phyloP scores from a whole-genome alignment of 2,888 invertebrate genomes.

The Zonitis immaculata region DNA sequence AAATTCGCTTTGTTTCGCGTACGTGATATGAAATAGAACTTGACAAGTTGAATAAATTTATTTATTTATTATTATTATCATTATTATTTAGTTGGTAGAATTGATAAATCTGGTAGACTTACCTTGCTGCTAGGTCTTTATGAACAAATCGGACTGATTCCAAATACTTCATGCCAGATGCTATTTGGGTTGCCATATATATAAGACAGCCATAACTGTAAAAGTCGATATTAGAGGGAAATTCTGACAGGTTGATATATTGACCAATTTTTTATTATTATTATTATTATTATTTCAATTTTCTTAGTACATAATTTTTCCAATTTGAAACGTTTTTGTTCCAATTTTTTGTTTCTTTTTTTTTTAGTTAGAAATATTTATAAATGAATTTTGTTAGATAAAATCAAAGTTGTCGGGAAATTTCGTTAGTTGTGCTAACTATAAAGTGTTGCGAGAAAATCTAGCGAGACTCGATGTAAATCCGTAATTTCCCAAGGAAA shows the following conservation, averaged over 20 bases:
- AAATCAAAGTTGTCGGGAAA: not conserved
- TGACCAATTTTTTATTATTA: too few species aligned
- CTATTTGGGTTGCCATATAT: constrained; percentile 82
- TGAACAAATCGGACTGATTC: constrained; percentile 82
- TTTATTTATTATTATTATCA: not conserved
- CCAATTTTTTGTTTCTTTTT: not conserved
- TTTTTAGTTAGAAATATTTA: too few species aligned
- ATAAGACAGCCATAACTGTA: constrained; percentile 77
- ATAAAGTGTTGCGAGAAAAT: not conserved
- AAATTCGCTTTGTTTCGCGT: constrained; percentile 26
- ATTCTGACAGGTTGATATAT: constrained; percentile 3
- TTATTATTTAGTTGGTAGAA: not conserved
- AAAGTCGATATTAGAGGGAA: constrained; percentile 30
- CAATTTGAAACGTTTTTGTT: not conserved
- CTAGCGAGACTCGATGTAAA: not conserved
- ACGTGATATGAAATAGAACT: constrained; percentile 33
- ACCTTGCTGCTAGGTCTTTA: constrained; percentile 79
- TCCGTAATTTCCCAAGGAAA: not conserved
- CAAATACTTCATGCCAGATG: constrained; percentile 87
- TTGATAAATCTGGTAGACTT: constrained; percentile 34
- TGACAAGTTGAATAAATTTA: constrained; percentile 27
- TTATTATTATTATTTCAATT: too few species aligned
- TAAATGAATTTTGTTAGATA: not conserved
- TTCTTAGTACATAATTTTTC: not conserved
- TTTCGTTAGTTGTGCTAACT: not conserved